These are phyloP conservation scores for Belgica antarctica DNA, from an alignment of 2,888 invertebrate species.

Conservation along the genomic window DNA sequence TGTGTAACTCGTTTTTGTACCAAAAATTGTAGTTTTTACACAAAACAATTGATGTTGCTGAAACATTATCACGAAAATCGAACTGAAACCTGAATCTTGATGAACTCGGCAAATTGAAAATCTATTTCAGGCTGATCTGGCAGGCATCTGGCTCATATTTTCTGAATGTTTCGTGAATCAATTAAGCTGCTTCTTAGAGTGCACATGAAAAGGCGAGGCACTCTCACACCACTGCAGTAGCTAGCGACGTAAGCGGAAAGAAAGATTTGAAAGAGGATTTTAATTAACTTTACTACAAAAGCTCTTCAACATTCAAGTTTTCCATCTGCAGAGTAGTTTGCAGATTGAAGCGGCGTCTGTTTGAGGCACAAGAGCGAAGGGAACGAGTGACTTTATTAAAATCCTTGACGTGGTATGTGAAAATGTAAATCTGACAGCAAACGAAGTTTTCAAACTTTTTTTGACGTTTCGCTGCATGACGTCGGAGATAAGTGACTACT, in stretches of 20 bases:
- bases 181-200: slow-evolving; percentile 29
- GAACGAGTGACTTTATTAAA: slow-evolving; percentile 26
- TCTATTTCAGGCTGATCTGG: neutral
- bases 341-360: neutral
- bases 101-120: neutral
- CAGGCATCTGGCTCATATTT: slow-evolving; percentile 18
- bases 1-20: too few species aligned
- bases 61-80: too few species aligned
- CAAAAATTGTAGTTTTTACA: neutral
- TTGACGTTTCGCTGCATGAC: too few species aligned
- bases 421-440: slow-evolving; percentile 22
- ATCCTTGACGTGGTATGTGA: slow-evolving; percentile 8
- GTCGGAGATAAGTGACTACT: neutral
- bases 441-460: slow-evolving; percentile 5
- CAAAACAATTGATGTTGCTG: too few species aligned
- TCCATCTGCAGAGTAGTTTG: neutral
- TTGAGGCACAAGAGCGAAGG: neutral
- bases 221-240: neutral
- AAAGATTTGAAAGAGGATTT: slow-evolving; percentile 38
- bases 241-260: neutral
- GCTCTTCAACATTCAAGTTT: neutral
- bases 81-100: too few species aligned
- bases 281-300: slow-evolving; percentile 39
- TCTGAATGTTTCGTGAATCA: slow-evolving; percentile 27
- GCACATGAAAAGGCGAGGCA: neutral